Conservation (phyloP, 1,140 invertebrate genomes). For the Phymorhynchus buccinoides region DNA sequence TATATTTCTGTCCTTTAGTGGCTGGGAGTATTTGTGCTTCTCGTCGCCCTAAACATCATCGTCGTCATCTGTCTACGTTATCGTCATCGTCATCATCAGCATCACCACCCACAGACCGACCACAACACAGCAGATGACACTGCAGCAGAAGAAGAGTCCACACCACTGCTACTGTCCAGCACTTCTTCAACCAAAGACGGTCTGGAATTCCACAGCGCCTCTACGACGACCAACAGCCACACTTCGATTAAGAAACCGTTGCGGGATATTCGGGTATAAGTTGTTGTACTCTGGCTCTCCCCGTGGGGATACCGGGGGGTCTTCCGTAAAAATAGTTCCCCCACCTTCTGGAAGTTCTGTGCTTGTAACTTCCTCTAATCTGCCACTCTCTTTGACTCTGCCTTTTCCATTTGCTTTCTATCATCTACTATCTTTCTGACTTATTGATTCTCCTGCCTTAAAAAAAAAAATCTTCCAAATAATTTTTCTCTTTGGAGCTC, state of each 20-base stretch:
- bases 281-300: too few species aligned
- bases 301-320: too few species aligned
- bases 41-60: not conserved
- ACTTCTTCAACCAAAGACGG: not conserved
- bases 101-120: too few species aligned
- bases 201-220: not conserved
- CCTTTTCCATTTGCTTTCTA: too few species aligned
- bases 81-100: not conserved
- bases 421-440: too few species aligned
- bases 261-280: not conserved
- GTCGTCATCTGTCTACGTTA: not conserved
- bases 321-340: too few species aligned
- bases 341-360: too few species aligned
- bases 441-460: too few species aligned
- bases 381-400: too few species aligned
- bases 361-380: too few species aligned
- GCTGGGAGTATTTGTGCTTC: not conserved
- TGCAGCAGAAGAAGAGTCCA: not conserved
- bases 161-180: not conserved
- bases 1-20: not conserved
- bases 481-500: too few species aligned
- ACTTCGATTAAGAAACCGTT: not conserved
- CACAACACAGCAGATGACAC: not conserved
- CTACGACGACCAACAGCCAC: not conserved
- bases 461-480: too few species aligned